Base-by-base conservation (phyloP, 1,140 invertebrate species). In the Yoshiicerus persimilis region DNA sequence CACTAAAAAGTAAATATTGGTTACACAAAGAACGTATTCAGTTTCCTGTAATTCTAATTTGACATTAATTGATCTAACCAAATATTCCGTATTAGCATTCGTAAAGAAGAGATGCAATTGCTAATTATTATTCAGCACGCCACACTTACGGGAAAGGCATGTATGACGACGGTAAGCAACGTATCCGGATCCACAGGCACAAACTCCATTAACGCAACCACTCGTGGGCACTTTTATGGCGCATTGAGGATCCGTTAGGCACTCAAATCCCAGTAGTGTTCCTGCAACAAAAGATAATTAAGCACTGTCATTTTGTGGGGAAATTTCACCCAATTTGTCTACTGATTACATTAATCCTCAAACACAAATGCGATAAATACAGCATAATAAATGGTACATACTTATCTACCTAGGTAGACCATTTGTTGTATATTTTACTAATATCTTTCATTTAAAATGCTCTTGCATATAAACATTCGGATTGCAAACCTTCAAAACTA, bases 151-250 rank as follows among this genome's bases (percentile, higher is more conserved):
- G 92, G 95, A 94, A 39, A 97, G 94, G 93, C 97, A 98, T 32
- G 96, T 97, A 92, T 98, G 97, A 92, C 96, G 95, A 90, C 96
- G 94, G 92, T 97, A 96, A 91, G 96, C 96, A 66, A 97, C 93
- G 92, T 95, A 96, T 86, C 96, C 96, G 90, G 96, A 95, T 38
- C 95, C 94, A 92, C 97, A 97, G 34, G 95, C 94, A 92, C 97
- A 97, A 38, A 94, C 93, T n/a, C 95, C 95, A 84, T 95, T 94
- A 62, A 95, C 91, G 91, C 96, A 97, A 88, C 93, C 94, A 91
- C 96, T 96, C 91, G 96, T 95, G n/a, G 95, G 95, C 66, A 96
- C 96, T 93, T 96, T 96, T 92, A 96, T 93, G 2, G 94, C 94
- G 92, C 96, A 97, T 91, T 97, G 96, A 89, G 96, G 95, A 62